phyloP scores from a whole-genome alignment of 2,888 invertebrate genomes.

The Rhagonycha lutea region DNA sequence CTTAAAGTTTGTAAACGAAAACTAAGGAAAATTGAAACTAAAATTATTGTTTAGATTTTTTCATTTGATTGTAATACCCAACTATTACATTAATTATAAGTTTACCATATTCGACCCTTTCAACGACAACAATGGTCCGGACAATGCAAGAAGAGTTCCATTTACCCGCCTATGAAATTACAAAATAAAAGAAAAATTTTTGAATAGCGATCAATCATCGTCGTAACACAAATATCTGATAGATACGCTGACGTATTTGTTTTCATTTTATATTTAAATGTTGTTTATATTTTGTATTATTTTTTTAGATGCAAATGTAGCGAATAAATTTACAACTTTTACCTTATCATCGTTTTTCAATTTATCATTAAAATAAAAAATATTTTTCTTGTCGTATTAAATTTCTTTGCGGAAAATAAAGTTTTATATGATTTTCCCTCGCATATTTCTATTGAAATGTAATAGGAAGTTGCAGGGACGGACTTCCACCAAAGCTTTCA shows the following conservation, averaged over 20 bases:
- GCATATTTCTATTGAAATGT: background rate
- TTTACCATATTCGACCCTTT: background rate
- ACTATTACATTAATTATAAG: background rate
- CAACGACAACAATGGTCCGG: background rate
- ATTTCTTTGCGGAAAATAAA: background rate
- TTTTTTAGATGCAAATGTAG: background rate
- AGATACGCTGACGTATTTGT: background rate
- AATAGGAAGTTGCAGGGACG: background rate
- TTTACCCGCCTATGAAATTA: background rate
- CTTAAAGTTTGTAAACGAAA: background rate
- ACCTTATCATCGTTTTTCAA: background rate
- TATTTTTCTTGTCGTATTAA: background rate
- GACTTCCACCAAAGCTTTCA: background rate
- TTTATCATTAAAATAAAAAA: background rate
- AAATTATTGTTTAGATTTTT: background rate
- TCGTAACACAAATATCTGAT: background rate
- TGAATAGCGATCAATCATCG: background rate
- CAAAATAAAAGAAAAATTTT: conserved; percentile 1
- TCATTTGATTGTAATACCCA: background rate
- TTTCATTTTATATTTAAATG: background rate
- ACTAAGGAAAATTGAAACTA: background rate
- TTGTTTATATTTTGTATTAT: background rate
- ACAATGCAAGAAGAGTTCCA: background rate
- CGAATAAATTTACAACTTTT: background rate
- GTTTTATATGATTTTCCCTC: background rate